Conservation (phyloP, 2,888 invertebrate species). For the Notodonta ziczac region DNA sequence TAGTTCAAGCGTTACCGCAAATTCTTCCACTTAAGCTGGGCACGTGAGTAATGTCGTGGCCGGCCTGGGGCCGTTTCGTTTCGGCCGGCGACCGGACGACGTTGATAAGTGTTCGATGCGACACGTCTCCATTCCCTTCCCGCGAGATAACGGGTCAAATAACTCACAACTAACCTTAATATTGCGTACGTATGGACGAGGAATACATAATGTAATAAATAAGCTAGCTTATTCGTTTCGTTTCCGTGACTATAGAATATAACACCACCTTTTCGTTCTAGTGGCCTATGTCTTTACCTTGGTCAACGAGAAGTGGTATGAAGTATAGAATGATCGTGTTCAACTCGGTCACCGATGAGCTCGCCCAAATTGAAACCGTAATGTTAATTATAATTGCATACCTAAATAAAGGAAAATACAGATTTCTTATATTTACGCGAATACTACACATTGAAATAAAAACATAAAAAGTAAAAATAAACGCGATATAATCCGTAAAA, state of each 20-base stretch:
- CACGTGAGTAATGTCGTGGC: conserved; percentile 65
- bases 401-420: too few relatives aligned
- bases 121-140: conserved; percentile 63
- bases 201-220: conserved; percentile 36
- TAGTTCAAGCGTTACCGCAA: conserved; percentile 62
- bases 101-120: conserved; percentile 70
- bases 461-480: too few relatives aligned
- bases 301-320: too few relatives aligned
- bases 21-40: conserved; percentile 69
- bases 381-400: too few relatives aligned
- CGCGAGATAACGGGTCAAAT: conserved; percentile 60
- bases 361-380: too few relatives aligned
- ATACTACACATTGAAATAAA: too few relatives aligned
- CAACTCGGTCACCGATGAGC: too few relatives aligned
- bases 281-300: not conserved
- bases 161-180: conserved; percentile 53
- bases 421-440: too few relatives aligned
- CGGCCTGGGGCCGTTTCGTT: conserved; percentile 61
- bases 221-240: not conserved
- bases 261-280: not conserved
- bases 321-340: too few relatives aligned
- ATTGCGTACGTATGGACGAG: conserved; percentile 27
- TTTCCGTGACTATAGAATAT: not conserved
- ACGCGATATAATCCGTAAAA: too few relatives aligned
- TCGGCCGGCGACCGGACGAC: conserved; percentile 64